Percentiles rank a stretch among this genome's conserved stretches.
Conservation (phyloP, 2,797 vertebrate genomes). For the Spatula clypeata region DNA sequence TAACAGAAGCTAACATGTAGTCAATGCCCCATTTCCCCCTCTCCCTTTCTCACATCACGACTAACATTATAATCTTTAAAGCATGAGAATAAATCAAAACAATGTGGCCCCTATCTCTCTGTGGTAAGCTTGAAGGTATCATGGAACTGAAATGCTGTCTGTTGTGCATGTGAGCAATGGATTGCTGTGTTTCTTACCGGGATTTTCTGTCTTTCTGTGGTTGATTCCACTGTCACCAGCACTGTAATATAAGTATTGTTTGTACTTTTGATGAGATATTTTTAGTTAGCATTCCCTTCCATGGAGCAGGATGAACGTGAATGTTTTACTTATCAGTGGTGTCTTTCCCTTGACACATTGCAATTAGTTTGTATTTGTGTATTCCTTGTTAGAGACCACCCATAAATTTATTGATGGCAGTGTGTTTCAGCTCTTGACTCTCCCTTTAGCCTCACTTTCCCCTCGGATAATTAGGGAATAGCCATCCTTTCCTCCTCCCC, state of each 20-base stretch:
- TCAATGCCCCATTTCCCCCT: neutral
- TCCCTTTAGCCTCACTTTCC: neutral
- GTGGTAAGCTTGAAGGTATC: neutral
- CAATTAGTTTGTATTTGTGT: neutral
- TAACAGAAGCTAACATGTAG: neutral
- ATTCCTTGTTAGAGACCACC: neutral
- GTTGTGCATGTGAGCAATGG: neutral
- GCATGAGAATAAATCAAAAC: neutral
- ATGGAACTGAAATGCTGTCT: neutral
- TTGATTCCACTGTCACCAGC: neutral
- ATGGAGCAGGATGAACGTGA: neutral
- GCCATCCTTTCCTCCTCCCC: neutral
- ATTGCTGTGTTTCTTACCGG: neutral
- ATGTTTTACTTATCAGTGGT: neutral
- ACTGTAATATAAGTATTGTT: neutral
- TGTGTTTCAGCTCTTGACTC: neutral
- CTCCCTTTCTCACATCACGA: neutral
- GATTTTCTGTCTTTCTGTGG: neutral
- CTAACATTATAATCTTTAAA: neutral
- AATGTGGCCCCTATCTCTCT: neutral
- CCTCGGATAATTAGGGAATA: neutral
- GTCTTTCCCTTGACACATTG: neutral
- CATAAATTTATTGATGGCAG: neutral
- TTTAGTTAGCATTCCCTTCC: neutral
- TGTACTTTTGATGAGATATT: neutral